These are phyloP conservation scores for Macrotus californicus DNA, from an alignment of 2,113 vertebrate genomes.

Conservation along the genomic window DNA sequence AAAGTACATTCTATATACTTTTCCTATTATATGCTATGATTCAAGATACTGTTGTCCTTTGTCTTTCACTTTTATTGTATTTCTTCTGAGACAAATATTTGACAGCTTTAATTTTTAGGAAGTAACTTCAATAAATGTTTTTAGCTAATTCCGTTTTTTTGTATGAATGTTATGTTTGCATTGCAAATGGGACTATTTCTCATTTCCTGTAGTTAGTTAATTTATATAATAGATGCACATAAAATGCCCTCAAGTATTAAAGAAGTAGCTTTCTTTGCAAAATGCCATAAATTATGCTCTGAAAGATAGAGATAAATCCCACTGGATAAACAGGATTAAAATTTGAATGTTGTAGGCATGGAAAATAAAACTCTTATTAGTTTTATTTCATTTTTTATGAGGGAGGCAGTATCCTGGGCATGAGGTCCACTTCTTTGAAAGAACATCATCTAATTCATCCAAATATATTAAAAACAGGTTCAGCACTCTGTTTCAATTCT, in stretches of 20 bases:
- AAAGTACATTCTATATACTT: not conserved
- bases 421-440: not conserved
- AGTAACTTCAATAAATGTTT: not conserved
- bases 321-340: not conserved
- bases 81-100: not conserved
- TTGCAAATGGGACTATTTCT: slow-evolving; percentile 33
- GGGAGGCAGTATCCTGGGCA: not conserved
- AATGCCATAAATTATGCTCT: not conserved
- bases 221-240: not conserved
- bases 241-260: not conserved
- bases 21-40: not conserved
- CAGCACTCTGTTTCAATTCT: not conserved
- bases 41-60: not conserved
- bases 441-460: not conserved
- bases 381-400: slow-evolving; percentile 6
- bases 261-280: not conserved
- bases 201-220: not conserved
- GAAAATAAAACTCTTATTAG: not conserved
- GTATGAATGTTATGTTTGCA: not conserved
- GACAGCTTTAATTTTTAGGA: slow-evolving; percentile 1
- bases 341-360: not conserved
- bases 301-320: not conserved
- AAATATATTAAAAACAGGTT: not conserved
- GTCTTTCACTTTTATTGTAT: not conserved
- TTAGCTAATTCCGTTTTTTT: slow-evolving; percentile 13